Evolutionary conservation across 2,797 vertebrate species (phyloP).

Genomic region (Lepus townsendii): DNA sequence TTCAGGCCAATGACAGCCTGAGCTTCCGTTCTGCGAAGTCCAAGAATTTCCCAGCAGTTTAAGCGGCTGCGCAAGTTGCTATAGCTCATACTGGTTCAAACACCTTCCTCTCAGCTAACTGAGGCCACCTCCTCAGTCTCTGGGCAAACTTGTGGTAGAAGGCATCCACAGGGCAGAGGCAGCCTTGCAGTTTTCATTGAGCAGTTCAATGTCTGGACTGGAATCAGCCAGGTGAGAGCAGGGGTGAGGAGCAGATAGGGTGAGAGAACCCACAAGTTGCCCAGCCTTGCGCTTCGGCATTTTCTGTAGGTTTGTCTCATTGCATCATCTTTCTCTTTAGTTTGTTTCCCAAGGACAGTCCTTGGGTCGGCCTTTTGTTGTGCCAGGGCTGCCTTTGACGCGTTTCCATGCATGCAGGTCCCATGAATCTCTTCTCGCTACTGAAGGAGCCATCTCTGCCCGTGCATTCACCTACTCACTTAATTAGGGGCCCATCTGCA

Average conservation of each 20-base stretch:
- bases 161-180: too few relatives aligned
- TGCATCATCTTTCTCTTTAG: neutral
- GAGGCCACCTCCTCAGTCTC: neutral
- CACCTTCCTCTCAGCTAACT: neutral
- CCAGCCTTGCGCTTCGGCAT: neutral
- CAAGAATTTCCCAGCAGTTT: neutral
- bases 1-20: neutral
- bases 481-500: neutral
- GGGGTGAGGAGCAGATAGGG: neutral
- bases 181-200: neutral
- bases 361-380: neutral
- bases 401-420: accelerated
- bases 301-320: neutral
- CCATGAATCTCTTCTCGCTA: neutral
- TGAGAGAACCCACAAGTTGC: neutral
- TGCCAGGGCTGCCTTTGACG: neutral
- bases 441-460: neutral
- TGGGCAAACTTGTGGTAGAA: too few relatives aligned
- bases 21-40: accelerated
- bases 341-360: neutral
- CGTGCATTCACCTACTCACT: neutral
- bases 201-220: neutral
- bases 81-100: neutral
- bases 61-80: neutral
- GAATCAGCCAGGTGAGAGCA: accelerated